Evolutionary conservation across 2,113 vertebrate genomes (phyloP).

Genomic region (Fregetta grallaria): DNA sequence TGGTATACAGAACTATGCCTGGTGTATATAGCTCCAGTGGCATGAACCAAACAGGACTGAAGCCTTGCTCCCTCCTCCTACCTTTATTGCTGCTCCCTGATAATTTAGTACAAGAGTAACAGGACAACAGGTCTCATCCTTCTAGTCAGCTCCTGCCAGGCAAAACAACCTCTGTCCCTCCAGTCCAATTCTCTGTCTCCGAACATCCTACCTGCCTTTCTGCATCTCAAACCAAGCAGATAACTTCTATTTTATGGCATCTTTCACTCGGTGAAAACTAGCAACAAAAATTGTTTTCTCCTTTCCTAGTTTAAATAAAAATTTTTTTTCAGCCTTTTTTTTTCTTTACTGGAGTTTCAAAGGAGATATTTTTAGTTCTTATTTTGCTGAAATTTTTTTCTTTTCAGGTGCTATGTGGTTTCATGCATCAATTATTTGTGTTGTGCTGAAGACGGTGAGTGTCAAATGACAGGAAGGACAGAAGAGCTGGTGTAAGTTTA

Average conservation of each 20-base stretch:
- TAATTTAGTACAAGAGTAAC: neutral
- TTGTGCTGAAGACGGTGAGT: neutral
- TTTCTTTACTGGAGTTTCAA: neutral
- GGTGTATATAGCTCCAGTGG: neutral
- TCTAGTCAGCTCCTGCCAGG: neutral
- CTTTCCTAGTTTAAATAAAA: neutral
- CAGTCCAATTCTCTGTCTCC: neutral
- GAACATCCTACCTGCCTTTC: neutral
- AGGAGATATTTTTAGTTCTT: neutral
- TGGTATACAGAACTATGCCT: neutral
- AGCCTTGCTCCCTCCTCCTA: neutral
- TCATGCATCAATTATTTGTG: constrained; percentile 49
- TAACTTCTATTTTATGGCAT: neutral
- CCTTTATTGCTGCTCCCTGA: neutral
- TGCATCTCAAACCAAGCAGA: neutral
- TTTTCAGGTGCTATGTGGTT: neutral
- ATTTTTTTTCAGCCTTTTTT: neutral
- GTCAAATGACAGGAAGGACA: neutral
- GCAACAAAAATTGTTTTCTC: neutral
- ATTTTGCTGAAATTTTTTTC: neutral
- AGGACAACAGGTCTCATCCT: neutral
- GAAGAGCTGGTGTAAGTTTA: neutral
- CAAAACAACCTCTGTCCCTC: neutral
- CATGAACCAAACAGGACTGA: neutral
- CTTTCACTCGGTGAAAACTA: neutral